phyloP scores from a whole-genome alignment of 2,113 vertebrate species.

The Orthonyx spaldingii region DNA sequence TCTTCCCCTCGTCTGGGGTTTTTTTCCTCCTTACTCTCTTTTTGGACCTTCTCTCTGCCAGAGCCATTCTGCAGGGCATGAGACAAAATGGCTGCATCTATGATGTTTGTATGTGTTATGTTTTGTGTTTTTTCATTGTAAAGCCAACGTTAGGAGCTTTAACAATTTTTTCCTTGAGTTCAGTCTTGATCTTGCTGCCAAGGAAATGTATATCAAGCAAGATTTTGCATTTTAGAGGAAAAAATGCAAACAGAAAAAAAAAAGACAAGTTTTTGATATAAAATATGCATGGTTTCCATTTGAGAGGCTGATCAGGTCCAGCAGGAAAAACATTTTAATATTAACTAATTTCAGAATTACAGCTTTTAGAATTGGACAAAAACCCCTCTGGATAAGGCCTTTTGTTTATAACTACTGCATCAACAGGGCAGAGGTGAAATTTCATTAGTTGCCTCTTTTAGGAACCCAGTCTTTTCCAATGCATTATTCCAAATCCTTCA shows the following conservation, averaged over 20 bases:
- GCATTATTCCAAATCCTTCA: not conserved
- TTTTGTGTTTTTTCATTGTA: not conserved
- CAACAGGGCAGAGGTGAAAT: not conserved
- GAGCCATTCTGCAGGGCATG: not conserved
- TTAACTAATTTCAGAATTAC: not conserved
- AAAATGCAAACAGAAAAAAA: not conserved
- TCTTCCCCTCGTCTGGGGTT: not conserved
- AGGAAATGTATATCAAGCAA: not conserved
- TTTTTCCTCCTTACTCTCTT: not conserved
- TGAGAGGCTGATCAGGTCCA: not conserved
- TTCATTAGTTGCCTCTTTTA: not conserved
- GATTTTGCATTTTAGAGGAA: not conserved
- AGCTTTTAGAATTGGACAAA: not conserved
- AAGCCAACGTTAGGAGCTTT: not conserved
- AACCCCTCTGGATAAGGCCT: not conserved
- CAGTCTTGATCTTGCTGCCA: not conserved
- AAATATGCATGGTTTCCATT: not conserved
- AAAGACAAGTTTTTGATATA: not conserved
- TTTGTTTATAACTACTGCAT: not conserved
- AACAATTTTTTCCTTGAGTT: not conserved
- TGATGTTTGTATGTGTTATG: not conserved
- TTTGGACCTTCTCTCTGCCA: not conserved
- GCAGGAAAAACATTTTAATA: not conserved
- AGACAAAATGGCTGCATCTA: not conserved
- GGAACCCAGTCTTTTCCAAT: not conserved